Conservation (phyloP, 2,888 invertebrate genomes). For the Drosophila nr. fundita region DNA sequence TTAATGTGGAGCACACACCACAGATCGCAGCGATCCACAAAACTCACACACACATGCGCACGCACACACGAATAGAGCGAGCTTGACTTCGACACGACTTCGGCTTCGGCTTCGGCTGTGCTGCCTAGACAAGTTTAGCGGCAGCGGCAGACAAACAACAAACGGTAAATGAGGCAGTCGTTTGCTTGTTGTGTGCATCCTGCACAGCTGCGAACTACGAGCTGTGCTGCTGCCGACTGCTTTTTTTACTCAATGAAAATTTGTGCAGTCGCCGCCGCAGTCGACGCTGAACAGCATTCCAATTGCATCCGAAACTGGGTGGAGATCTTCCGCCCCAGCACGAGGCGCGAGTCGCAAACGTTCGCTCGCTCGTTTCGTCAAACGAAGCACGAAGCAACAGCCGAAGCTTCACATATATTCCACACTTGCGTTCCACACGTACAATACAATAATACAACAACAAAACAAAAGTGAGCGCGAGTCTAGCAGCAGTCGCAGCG, state of each 20-base stretch:
- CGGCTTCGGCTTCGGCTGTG: conserved; percentile 9
- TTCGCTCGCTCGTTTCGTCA: conserved; percentile 13
- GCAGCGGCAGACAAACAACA: conserved; percentile 50
- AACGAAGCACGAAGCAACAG: conserved; percentile 37
- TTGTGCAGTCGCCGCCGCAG: conserved; percentile 43
- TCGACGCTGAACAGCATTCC: conserved; percentile 71
- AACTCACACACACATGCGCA: conserved; percentile 21
- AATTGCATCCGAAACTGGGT: conserved; percentile 83
- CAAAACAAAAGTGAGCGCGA: conserved; percentile 69
- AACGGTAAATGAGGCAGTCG: conserved; percentile 75
- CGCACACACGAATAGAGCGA: conserved; percentile 26
- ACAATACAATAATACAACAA: conserved; percentile 5
- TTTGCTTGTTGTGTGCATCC: conserved; percentile 54
- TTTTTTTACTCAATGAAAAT: conserved; percentile 81
- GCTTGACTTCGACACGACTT: conserved; percentile 20
- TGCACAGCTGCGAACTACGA: conserved; percentile 58
- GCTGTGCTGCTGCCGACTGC: conserved; percentile 14
- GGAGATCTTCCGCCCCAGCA: conserved; percentile 82
- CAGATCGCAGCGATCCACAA: conserved; percentile 46
- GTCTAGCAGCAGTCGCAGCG: conserved; percentile 59
- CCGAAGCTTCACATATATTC: conserved; percentile 47
- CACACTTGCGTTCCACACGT: conserved; percentile 70
- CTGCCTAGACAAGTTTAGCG: conserved; percentile 72
- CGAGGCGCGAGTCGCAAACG: conserved; percentile 34
- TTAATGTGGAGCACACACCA: conserved; percentile 73